These are phyloP conservation scores for Drosophila malerkotliana DNA, from an alignment of 1,140 invertebrate genomes.

Conservation along the genomic window DNA sequence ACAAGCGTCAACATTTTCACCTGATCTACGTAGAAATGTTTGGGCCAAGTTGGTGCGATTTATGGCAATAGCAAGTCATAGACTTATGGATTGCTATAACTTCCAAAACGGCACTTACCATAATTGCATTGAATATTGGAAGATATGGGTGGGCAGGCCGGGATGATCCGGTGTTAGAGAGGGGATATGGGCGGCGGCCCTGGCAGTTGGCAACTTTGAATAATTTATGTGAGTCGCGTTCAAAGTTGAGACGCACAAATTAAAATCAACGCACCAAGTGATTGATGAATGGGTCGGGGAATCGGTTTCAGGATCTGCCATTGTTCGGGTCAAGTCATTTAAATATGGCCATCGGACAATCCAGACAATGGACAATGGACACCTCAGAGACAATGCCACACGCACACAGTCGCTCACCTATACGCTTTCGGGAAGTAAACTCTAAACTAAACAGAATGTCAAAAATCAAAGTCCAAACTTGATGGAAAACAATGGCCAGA, in stretches of 20 bases:
- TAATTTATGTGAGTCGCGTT: slow-evolving; percentile 73
- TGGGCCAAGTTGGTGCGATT: slow-evolving; percentile 68
- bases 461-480: slow-evolving; percentile 77
- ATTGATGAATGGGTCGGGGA: slow-evolving; percentile 71
- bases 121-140: slow-evolving; percentile 68
- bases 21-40: slow-evolving; percentile 45
- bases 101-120: slow-evolving; percentile 75
- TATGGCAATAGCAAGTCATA: slow-evolving; percentile 74
- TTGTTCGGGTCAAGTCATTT: slow-evolving; percentile 74
- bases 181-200: neutral
- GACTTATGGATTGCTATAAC: slow-evolving; percentile 78
- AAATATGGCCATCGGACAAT: slow-evolving; percentile 60
- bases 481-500: slow-evolving; percentile 69
- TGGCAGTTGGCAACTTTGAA: slow-evolving; percentile 69
- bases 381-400: slow-evolving; percentile 25
- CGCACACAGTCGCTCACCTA: slow-evolving; percentile 25
- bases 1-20: slow-evolving; percentile 74
- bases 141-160: neutral
- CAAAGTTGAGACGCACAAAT: slow-evolving; percentile 77
- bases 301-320: slow-evolving; percentile 18
- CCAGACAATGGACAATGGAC: slow-evolving; percentile 22
- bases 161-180: too few species aligned
- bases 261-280: slow-evolving; percentile 81
- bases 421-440: slow-evolving; percentile 37
- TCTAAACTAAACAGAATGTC: slow-evolving; percentile 75